Base-by-base conservation (phyloP, 2,797 vertebrate genomes). In the Aulostomus chinensis region DNA sequence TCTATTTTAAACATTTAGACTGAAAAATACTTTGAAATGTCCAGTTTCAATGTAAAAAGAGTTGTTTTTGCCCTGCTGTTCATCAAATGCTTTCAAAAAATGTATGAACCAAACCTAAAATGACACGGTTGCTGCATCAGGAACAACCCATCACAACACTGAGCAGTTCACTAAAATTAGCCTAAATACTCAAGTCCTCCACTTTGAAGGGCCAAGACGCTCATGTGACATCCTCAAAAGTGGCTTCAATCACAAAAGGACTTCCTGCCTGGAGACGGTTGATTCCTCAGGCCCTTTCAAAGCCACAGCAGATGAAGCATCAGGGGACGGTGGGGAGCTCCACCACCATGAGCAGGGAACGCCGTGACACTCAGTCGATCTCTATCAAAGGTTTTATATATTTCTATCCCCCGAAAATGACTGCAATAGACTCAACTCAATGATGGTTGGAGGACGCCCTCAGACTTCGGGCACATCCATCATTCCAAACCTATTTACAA, bases 231-330 rank as follows among this genome's bases (percentile, higher is more conserved):
- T 77, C 49, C 65, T 70, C 51, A 49, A 68, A 49, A 68, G 67
- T 58, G 35, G 49, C 65, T 75, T 76, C 71, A 72, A 75, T 78
- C 69, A 51, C 54, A 66, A 76, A 73, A n/a, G 65, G 45, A 53
- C 53, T 74, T 82, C 58, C 64, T 71, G 69, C 46, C 48, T 0
- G 2, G 40, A 68, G 57, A 73, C 60, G 62, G 69, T 51, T 49
- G 60, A 69, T 59, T 74, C 57, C 68, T 76, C 34, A 0, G 67
- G 50, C 58, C 50, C 54, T 69, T 84, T 73, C 75, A 56, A 83
- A 80, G 54, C 56, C 48, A 62, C 68, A 72, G 83, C 83, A 77
- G 50, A 76, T 52, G 66, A 77, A 67, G 17, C 41, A 30, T 13
- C 28, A 21, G 6, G 16, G n/a, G 2, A 73, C 54, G 39, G 36